Percentiles rank a stretch among this genome's conserved stretches.
phyloP scores from a whole-genome alignment of 2,797 vertebrate genomes.

The Megalops cyprinoides region DNA sequence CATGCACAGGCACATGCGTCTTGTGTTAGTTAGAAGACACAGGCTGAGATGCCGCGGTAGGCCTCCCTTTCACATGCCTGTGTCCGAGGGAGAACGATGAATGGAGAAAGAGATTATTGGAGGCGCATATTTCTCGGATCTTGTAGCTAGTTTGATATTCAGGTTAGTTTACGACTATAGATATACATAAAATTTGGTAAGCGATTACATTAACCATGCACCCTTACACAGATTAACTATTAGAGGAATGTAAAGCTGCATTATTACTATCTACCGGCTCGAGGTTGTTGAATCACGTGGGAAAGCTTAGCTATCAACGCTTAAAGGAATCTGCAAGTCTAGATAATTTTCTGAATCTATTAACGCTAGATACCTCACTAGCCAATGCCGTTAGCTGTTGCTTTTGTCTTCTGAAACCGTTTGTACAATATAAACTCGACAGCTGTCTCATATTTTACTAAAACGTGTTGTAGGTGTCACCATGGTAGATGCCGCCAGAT shows the following conservation, averaged over 20 bases:
- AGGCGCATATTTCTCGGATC: not conserved
- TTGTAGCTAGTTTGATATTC: not conserved
- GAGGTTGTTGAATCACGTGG: constrained; percentile 17
- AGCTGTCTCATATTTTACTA: not conserved
- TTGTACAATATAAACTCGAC: not conserved
- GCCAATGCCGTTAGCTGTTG: constrained; percentile 21
- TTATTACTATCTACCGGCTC: constrained; percentile 8
- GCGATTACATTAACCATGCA: not conserved
- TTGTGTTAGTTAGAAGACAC: constrained; percentile 12
- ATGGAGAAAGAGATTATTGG: not conserved
- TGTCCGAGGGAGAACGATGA: constrained; percentile 3
- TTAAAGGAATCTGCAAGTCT: not conserved
- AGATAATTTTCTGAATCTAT: too few relatives aligned
- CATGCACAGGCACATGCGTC: constrained; percentile 11
- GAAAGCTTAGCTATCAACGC: not conserved
- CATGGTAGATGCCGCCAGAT: not conserved
- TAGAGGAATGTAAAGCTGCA: not conserved
- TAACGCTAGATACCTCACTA: not conserved
- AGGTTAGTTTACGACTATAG: not conserved
- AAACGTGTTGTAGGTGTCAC: too few relatives aligned
- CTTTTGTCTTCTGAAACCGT: constrained; percentile 12
- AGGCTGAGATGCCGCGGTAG: constrained; percentile 21
- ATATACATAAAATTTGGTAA: not conserved
- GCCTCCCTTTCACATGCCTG: constrained; percentile 19
- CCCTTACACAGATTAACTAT: not conserved